phyloP scores from a whole-genome alignment of 2,888 invertebrate genomes.

The Argyra leucocephala region DNA sequence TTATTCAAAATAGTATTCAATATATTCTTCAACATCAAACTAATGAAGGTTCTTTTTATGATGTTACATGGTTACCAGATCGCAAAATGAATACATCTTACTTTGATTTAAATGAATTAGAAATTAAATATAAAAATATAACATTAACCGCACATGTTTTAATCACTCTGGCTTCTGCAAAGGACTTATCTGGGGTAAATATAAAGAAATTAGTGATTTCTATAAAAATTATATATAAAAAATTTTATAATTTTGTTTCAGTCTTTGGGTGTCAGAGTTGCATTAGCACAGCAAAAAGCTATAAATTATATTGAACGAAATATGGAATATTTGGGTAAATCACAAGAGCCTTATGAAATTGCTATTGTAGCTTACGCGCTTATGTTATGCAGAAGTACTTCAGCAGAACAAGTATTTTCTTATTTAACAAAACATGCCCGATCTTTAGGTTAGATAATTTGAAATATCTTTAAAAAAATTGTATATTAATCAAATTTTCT shows the following conservation, averaged over 20 bases:
- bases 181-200: slow-evolving; percentile 59
- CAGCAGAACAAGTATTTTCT: slow-evolving; percentile 71
- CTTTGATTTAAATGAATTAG: slow-evolving; percentile 38
- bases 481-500: slow-evolving; percentile 12
- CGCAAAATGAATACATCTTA: slow-evolving; percentile 71
- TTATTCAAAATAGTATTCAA: slow-evolving; percentile 72
- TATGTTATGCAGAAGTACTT: slow-evolving; percentile 71
- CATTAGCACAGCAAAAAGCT: slow-evolving; percentile 65
- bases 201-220: background rate
- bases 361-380: slow-evolving; percentile 86
- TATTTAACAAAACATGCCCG: slow-evolving; percentile 58
- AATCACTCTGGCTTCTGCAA: slow-evolving; percentile 74
- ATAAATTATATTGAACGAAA: slow-evolving; percentile 73
- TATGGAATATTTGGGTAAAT: slow-evolving; percentile 61
- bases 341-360: slow-evolving; percentile 70
- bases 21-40: slow-evolving; percentile 83
- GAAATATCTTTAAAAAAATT: background rate
- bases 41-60: slow-evolving; percentile 78
- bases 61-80: slow-evolving; percentile 77
- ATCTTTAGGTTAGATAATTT: slow-evolving; percentile 49
- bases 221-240: slow-evolving; percentile 6
- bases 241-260: slow-evolving; percentile 27
- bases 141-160: slow-evolving; percentile 89
- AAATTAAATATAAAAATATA: slow-evolving; percentile 63
- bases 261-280: slow-evolving; percentile 66